Percentiles rank a stretch among this genome's conserved stretches.
phyloP scores from a whole-genome alignment of 2,113 vertebrate genomes.

The Crotalus viridis region DNA sequence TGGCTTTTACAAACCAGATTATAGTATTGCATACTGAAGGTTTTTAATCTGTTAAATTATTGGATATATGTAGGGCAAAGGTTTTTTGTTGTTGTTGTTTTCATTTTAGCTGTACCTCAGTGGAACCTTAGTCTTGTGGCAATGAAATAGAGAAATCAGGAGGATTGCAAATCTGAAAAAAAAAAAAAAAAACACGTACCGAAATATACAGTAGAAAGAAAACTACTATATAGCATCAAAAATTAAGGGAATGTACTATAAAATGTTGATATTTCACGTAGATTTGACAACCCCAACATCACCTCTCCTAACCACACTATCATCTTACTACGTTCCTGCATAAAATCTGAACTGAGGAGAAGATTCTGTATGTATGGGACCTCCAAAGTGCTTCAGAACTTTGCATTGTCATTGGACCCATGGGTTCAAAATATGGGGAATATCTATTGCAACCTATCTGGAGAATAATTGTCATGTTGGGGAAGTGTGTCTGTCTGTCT shows the following conservation, averaged over 20 bases:
- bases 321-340: neutral
- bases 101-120: neutral
- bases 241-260: neutral
- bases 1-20: neutral
- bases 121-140: neutral
- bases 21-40: neutral
- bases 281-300: neutral
- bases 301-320: neutral
- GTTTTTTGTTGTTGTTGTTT: neutral
- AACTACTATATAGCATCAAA: neutral
- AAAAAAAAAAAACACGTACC: neutral
- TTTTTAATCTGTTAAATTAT: neutral
- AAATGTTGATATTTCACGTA: neutral
- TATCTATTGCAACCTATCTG: neutral
- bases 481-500: neutral
- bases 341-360: neutral
- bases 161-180: neutral
- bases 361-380: neutral
- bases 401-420: neutral
- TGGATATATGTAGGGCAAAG: neutral
- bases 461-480: neutral
- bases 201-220: neutral
- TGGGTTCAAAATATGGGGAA: neutral
- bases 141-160: neutral
- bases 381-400: neutral